phyloP scores from a whole-genome alignment of 1,140 invertebrate species.

The Rhagoletis pomonella region DNA sequence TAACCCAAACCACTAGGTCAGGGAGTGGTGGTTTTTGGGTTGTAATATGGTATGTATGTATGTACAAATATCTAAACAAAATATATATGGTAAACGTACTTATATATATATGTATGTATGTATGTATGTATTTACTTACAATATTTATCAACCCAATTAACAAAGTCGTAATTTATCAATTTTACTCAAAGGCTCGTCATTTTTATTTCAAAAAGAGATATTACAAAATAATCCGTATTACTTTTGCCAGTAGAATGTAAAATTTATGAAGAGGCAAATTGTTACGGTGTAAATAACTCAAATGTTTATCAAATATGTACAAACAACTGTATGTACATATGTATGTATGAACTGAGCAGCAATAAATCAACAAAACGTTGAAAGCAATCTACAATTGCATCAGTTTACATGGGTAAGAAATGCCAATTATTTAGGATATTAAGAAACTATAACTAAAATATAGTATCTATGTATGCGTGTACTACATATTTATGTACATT shows the following conservation, averaged over 20 bases:
- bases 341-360: neutral
- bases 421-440: conserved; percentile 1
- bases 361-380: neutral
- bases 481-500: too few species aligned
- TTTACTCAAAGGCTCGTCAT: neutral
- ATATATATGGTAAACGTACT: neutral
- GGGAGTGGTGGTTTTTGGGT: too few species aligned
- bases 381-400: neutral
- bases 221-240: neutral
- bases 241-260: too few species aligned
- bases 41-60: too few species aligned
- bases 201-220: neutral
- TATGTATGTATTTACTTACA: neutral
- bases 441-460: neutral
- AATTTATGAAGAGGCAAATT: neutral
- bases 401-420: neutral
- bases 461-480: too few species aligned
- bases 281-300: neutral
- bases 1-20: too few species aligned
- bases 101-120: neutral
- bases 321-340: too few species aligned
- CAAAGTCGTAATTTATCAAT: neutral
- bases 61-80: too few species aligned
- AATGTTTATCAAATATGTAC: neutral
- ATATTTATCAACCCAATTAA: neutral